A percentile compares a stretch with the other conserved stretches of the same genome.
Evolutionary conservation across 2,888 invertebrate species (phyloP).

Genomic region (Nephrocerus scutellatus): DNA sequence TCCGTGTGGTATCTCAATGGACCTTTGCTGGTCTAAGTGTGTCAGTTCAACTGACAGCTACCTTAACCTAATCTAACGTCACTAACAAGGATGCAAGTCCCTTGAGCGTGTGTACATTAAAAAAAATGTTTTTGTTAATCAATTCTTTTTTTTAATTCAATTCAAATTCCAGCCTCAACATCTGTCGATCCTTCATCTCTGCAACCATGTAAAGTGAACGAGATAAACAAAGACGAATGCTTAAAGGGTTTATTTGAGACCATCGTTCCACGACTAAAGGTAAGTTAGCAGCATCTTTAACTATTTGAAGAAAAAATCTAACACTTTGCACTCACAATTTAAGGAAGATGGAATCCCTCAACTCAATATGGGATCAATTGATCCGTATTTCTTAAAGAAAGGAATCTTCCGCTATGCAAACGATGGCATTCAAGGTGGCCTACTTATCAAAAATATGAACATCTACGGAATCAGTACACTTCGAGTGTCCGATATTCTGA

Average conservation of each 20-base stretch:
- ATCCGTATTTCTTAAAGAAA: slow-evolving; percentile 40
- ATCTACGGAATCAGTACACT: slow-evolving; percentile 53
- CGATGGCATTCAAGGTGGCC: slow-evolving; percentile 41
- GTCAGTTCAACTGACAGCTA: no score
- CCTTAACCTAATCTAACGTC: no score
- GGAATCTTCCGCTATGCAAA: slow-evolving; percentile 43
- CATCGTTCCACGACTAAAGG: slow-evolving; percentile 45
- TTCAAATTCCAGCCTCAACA: slow-evolving; percentile 24
- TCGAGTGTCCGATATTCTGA: slow-evolving; percentile 53
- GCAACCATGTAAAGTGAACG: slow-evolving; percentile 51
- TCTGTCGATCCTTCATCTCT: not conserved
- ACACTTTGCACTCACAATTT: slow-evolving; percentile 1
- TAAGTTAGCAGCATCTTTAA: slow-evolving; percentile 13
- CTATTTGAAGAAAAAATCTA: not conserved
- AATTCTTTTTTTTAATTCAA: slow-evolving; percentile 1
- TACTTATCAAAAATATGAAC: slow-evolving; percentile 45
- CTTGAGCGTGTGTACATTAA: no score
- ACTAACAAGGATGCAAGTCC: no score
- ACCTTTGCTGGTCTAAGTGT: no score
- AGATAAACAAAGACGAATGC: slow-evolving; percentile 55
- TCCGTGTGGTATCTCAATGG: no score
- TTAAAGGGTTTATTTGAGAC: slow-evolving; percentile 52
- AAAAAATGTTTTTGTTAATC: not conserved
- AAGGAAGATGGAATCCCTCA: slow-evolving; percentile 31
- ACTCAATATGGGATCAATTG: slow-evolving; percentile 34